These are phyloP conservation scores for Euthynnus affinis DNA, from an alignment of 2,797 vertebrate genomes.

Conservation along the genomic window DNA sequence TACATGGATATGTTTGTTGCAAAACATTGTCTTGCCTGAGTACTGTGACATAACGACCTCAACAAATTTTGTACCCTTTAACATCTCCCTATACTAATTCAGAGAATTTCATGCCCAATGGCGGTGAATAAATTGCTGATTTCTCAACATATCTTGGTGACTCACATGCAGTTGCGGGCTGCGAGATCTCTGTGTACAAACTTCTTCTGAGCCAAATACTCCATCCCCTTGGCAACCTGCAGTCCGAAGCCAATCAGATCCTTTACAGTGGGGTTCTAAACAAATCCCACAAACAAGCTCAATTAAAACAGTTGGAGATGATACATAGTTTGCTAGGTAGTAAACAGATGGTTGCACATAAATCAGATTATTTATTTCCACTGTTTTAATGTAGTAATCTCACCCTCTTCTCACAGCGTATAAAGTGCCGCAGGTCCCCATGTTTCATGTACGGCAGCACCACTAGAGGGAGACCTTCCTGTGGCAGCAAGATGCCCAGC, in stretches of 20 bases:
- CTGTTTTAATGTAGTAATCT: constrained; percentile 37
- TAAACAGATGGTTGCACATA: constrained; percentile 12
- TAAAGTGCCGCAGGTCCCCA: constrained; percentile 95
- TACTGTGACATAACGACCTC: not conserved
- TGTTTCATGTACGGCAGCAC: constrained; percentile 98
- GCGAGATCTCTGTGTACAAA: constrained; percentile 98
- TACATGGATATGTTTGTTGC: not conserved
- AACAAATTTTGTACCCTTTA: not conserved
- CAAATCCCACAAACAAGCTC: constrained; percentile 18
- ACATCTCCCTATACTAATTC: not conserved
- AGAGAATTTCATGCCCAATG: not conserved
- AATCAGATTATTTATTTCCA: constrained; percentile 3
- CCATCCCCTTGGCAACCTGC: constrained; percentile 97
- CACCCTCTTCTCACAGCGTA: constrained; percentile 93
- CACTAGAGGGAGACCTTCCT: constrained; percentile 92
- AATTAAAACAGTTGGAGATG: constrained; percentile 6
- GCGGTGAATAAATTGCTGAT: not conserved
- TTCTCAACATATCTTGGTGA: constrained; percentile 24
- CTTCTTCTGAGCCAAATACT: constrained; percentile 96
- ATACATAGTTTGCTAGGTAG: not conserved
- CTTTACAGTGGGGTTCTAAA: constrained; percentile 95
- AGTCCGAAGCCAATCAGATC: constrained; percentile 97
- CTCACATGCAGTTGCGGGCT: constrained; percentile 99
- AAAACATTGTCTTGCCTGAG: not conserved
- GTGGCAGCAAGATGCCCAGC: constrained; percentile 92